Evolutionary conservation across 2,888 invertebrate genomes (phyloP).

Genomic region (Lasioglossum oenotherae): DNA sequence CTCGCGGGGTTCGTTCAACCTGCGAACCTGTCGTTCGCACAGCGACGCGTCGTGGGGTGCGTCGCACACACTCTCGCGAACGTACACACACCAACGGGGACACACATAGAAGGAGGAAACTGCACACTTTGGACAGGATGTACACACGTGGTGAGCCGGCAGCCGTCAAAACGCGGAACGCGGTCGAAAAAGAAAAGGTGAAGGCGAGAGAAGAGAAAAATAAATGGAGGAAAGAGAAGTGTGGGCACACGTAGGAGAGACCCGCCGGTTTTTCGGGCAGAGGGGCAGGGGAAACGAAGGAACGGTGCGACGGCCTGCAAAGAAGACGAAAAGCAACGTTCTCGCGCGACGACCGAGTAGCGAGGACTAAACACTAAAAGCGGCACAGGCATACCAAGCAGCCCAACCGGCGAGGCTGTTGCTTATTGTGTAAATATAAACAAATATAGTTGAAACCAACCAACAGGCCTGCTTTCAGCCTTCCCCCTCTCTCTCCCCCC

Average conservation of each 20-base stretch:
- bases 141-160: background rate
- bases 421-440: constrained; percentile 85
- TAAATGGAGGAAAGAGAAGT: background rate
- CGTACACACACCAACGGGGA: background rate
- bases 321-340: constrained; percentile 68
- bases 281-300: background rate
- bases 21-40: background rate
- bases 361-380: constrained; percentile 83
- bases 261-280: background rate
- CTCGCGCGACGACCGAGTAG: constrained; percentile 77
- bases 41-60: background rate
- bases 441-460: constrained; percentile 85
- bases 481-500: constrained; percentile 60
- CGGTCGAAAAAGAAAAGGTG: background rate
- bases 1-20: constrained; percentile 7
- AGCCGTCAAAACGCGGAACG: background rate
- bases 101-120: background rate
- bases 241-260: background rate
- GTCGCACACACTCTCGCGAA: background rate
- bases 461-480: constrained; percentile 84
- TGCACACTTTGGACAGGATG: background rate
- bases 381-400: constrained; percentile 75
- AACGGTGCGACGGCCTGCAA: constrained; percentile 41
- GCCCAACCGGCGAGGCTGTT: constrained; percentile 80
- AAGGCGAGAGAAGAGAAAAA: background rate